Evolutionary conservation across 2,888 invertebrate genomes (phyloP).

Genomic region (Hyles lineata): DNA sequence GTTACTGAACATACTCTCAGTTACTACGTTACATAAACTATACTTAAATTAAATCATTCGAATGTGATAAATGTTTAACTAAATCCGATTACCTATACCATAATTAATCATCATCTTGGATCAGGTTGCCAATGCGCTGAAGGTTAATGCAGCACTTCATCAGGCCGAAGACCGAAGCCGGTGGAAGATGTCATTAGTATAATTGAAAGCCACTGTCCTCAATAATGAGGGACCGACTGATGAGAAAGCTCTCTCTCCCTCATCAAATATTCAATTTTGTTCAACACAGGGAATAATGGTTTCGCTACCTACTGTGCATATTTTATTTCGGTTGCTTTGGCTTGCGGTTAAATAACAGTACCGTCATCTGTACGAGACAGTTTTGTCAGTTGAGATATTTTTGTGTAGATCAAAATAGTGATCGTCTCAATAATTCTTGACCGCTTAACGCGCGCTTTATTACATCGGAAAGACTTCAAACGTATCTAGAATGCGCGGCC

Average conservation of each 20-base stretch:
- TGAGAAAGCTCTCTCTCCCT: neutral
- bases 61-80: neutral
- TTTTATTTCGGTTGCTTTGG: neutral
- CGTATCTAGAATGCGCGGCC: slow-evolving; percentile 30
- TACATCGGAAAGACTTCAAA: slow-evolving; percentile 18
- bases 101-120: neutral
- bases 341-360: neutral
- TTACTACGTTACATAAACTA: neutral
- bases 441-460: slow-evolving; percentile 18
- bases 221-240: no score
- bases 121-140: no score
- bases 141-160: no score
- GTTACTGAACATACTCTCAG: no score
- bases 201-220: no score
- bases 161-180: no score
- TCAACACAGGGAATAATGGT: neutral
- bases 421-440: slow-evolving; percentile 5
- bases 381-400: neutral
- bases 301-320: neutral
- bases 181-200: no score
- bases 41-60: neutral
- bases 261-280: neutral
- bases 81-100: neutral
- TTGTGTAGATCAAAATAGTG: neutral
- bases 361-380: neutral